A percentile compares a stretch with the other conserved stretches of the same genome.
These are phyloP conservation scores for Vulpes lagopus DNA, from an alignment of 2,113 vertebrate species.

Conservation along the genomic window DNA sequence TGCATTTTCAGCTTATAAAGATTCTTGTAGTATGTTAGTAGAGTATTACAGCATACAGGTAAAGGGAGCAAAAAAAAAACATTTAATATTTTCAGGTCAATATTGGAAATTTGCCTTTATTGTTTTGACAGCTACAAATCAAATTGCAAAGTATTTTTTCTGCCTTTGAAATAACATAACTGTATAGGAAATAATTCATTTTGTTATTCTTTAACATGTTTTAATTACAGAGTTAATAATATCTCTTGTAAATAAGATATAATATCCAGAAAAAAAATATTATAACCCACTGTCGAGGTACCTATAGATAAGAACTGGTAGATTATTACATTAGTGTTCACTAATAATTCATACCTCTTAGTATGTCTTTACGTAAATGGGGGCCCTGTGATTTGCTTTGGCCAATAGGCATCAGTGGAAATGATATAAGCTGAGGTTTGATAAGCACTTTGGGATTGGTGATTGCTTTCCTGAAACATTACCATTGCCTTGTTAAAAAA, in stretches of 20 bases:
- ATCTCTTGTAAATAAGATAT: not conserved
- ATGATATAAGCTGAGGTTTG: not conserved
- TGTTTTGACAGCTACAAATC: not conserved
- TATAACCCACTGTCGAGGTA: not conserved
- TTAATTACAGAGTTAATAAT: not conserved
- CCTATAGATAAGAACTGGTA: not conserved
- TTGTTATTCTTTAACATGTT: not conserved
- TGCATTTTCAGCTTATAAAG: conserved; percentile 1
- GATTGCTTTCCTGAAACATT: not conserved
- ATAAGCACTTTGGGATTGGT: not conserved
- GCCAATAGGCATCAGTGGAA: not conserved
- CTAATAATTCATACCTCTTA: not conserved
- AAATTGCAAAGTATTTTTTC: not conserved
- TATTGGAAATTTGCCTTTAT: not conserved
- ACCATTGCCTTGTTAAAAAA: not conserved
- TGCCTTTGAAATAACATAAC: not conserved
- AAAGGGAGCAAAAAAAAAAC: not conserved
- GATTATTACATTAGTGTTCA: not conserved
- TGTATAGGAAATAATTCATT: not conserved
- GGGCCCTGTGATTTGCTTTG: not conserved
- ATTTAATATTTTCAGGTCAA: not conserved
- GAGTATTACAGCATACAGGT: not conserved
- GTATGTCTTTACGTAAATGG: not conserved
- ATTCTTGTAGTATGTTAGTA: not conserved
- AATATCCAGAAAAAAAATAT: conserved; percentile 5